Evolutionary conservation across 2,797 vertebrate species (phyloP), one percentile per base, ranked within the genome.

Genomic region (Peromyscus melanophrys): DNA sequence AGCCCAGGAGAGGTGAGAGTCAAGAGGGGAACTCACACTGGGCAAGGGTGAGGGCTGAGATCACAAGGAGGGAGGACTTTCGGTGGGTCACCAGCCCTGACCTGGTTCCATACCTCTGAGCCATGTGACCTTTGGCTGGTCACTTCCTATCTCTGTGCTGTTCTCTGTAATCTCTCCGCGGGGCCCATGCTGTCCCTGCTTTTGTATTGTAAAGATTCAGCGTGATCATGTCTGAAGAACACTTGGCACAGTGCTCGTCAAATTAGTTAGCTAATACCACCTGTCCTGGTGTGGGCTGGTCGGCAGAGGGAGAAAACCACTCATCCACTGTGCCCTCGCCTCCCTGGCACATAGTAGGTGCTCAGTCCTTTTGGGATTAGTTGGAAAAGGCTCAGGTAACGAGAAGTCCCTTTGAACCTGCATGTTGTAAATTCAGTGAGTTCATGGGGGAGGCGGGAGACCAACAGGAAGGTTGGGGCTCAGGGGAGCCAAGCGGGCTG

Each of bases 51-150:
- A 43, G 19, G 31, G 49, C 29, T 16, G 55, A 63, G 78, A 13
- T 65, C 65, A 19, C 3, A 11, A 49, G 3, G 8, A 49, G n/a
- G 49, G 69, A 67, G 87, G 73, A 3, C 92, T 76, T 77, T 27
- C 1, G 19, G 65, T n/a, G 57, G 86, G 67, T 92, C 75, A 0
- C 63, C 34, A 29, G 61, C 31, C 65, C 55, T 27, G 65, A 73
- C 71, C 96, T 52, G 84, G 31, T 46, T 61, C 6, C 8, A 46
- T 85, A 27, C 59, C 88, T 25, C 16, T 6, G 34, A 46, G 19
- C 6, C 1, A 17, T 46, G 25, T 59, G 96, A 92, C 95, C 89
- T 92, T 90, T 77, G 80, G 29, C 92, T 61, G 23, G 55, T 92
- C 57, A 2, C 93, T 71, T 88, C 10, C 0, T 43, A n/a, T 57